Evolutionary conservation across 2,888 invertebrate genomes (phyloP).

Genomic region (Nymphalis c-album): DNA sequence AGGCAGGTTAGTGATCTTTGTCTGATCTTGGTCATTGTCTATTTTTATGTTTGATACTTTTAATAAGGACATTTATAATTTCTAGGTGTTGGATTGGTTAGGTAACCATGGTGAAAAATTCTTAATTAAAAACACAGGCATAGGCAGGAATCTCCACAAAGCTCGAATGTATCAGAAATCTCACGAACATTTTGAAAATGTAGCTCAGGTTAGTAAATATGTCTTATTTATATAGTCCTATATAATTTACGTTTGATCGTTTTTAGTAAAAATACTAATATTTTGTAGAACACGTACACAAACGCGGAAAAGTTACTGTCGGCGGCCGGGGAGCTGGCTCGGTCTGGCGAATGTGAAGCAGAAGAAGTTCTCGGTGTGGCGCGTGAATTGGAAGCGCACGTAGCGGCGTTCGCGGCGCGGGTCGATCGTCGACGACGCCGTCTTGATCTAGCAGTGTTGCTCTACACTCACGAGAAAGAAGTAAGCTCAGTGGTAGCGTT

Average conservation of each 20-base stretch:
- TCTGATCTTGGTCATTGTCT: neutral
- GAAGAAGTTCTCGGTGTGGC: slow-evolving; percentile 98
- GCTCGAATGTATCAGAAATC: slow-evolving; percentile 98
- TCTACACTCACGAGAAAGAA: slow-evolving; percentile 98
- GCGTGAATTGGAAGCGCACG: slow-evolving; percentile 95
- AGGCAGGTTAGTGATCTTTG: slow-evolving; percentile 85
- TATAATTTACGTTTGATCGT: no score
- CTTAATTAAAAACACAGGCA: slow-evolving; percentile 97
- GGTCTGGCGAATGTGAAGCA: slow-evolving; percentile 97
- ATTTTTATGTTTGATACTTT: neutral
- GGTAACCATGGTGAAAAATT: slow-evolving; percentile 99
- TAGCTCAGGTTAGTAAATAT: slow-evolving; percentile 92
- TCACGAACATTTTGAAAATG: slow-evolving; percentile 99
- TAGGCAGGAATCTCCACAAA: slow-evolving; percentile 96
- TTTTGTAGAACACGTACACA: slow-evolving; percentile 94
- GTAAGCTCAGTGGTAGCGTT: slow-evolving; percentile 58
- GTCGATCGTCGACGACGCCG: slow-evolving; percentile 94
- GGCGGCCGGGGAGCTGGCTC: slow-evolving; percentile 97
- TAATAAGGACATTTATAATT: slow-evolving; percentile 7
- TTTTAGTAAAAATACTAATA: neutral
- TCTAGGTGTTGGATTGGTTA: slow-evolving; percentile 96
- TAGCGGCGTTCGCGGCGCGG: slow-evolving; percentile 95
- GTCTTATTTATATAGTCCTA: no score
- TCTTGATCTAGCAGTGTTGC: slow-evolving; percentile 95
- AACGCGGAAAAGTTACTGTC: slow-evolving; percentile 98